Percentiles rank a stretch among this genome's conserved stretches.
phyloP scores from a whole-genome alignment of 2,888 invertebrate genomes.

The Callimorpha dominula region DNA sequence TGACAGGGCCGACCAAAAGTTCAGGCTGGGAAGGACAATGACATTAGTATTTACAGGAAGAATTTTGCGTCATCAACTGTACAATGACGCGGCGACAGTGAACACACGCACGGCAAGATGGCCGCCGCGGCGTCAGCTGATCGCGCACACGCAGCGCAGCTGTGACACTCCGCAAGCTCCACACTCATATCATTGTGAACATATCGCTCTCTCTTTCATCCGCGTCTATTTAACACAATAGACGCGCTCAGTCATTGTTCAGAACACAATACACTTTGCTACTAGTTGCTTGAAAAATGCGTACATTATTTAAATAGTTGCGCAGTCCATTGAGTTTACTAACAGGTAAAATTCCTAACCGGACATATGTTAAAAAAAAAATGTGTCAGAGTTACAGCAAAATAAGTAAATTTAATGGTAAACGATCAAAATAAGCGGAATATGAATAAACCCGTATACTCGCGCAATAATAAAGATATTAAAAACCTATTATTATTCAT shows the following conservation, averaged over 20 bases:
- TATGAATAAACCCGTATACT: slow-evolving; percentile 9
- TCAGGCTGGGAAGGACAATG: slow-evolving; percentile 75
- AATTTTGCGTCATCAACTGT: slow-evolving; percentile 75
- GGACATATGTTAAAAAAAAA: slow-evolving; percentile 9
- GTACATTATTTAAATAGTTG: slow-evolving; percentile 42
- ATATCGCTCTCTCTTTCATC: slow-evolving; percentile 78
- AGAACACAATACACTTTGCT: slow-evolving; percentile 62
- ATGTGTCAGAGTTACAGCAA: not conserved
- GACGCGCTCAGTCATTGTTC: slow-evolving; percentile 71
- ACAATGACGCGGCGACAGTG: slow-evolving; percentile 81
- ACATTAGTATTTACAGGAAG: slow-evolving; percentile 77
- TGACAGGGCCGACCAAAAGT: slow-evolving; percentile 53
- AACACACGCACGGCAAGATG: slow-evolving; percentile 81
- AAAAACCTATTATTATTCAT: too few species aligned
- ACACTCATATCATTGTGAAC: slow-evolving; percentile 51
- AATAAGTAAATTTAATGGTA: not conserved
- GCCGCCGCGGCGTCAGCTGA: slow-evolving; percentile 84
- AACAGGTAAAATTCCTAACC: slow-evolving; percentile 29
- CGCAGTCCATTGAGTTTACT: slow-evolving; percentile 32
- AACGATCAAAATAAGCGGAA: slow-evolving; percentile 24
- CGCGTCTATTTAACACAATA: slow-evolving; percentile 68
- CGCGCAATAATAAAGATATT: too few species aligned
- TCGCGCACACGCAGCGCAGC: slow-evolving; percentile 82
- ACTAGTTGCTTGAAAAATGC: slow-evolving; percentile 47
- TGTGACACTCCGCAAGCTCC: slow-evolving; percentile 60